A percentile compares a stretch with the other conserved stretches of the same genome.
phyloP scores from a whole-genome alignment of 1,140 invertebrate species.

The Cotesia glomerata region DNA sequence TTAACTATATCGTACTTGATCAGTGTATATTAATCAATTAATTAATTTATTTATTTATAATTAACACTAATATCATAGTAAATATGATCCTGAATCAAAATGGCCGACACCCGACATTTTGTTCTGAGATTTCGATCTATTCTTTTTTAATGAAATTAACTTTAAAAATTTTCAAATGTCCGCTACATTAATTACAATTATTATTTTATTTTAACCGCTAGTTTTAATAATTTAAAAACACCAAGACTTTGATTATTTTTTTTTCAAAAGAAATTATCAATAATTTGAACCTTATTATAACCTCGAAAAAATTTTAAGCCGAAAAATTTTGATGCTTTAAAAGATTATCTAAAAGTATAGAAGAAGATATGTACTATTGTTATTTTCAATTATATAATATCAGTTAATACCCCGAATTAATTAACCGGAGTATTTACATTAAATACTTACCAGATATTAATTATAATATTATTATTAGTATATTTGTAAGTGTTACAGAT shows the following conservation, averaged over 20 bases:
- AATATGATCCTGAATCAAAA: too few species aligned
- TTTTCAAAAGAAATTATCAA: neutral
- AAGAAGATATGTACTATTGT: conserved; percentile 1
- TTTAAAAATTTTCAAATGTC: too few species aligned
- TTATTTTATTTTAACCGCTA: too few species aligned
- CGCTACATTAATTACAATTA: too few species aligned
- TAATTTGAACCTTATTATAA: neutral
- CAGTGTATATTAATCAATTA: conserved; percentile 18
- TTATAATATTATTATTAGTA: conserved; percentile 32
- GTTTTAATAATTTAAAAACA: too few species aligned
- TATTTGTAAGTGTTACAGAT: conserved; percentile 50
- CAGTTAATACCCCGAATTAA: neutral
- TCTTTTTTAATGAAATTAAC: conserved; percentile 29
- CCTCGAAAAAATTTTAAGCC: too few species aligned
- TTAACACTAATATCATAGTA: too few species aligned
- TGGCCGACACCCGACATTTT: too few species aligned
- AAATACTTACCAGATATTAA: conserved; percentile 40
- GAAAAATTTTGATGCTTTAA: too few species aligned
- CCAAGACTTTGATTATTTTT: neutral
- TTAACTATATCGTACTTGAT: conserved; percentile 42
- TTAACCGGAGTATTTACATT: conserved; percentile 32
- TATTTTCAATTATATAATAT: neutral
- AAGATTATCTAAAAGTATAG: too few species aligned
- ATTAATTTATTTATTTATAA: neutral
- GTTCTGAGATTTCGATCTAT: conserved; percentile 18